Base-by-base conservation (phyloP, 1,140 invertebrate genomes). In the Neodiprion pinetum region DNA sequence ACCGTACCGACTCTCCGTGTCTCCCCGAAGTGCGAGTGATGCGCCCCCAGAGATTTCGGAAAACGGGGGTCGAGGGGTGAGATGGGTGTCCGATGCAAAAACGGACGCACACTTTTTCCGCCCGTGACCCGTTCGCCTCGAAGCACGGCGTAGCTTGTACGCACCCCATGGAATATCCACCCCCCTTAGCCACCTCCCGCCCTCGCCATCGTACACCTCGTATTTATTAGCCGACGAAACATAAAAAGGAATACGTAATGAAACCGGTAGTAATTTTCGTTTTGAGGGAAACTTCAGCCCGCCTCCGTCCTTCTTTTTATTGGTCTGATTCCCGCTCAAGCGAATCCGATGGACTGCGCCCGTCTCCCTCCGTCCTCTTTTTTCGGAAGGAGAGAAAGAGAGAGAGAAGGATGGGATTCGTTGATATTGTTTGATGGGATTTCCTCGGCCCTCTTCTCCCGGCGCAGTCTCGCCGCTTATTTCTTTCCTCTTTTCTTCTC, bases 351-450 rank as follows among this genome's bases (percentile, higher is more conserved):
- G 53, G 53, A 61, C 53, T 14, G 28, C 28, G 28, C 28, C 53
- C 9, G 11, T 61, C 53, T 61, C 7, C 9, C 53, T 17, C 8
- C 53, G 28, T 40, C 28, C 5, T 40, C 28, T 40, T 40, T 40
- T 40, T 40, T 40, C 28, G 28, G 4, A 40, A 40, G 5, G 28
- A 40, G 28, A 61, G 9, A 61, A 17, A 61, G 53, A 61, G 53
- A 61, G 11, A 17, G 53, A 61, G 53, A 17, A 17, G 9, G 53
- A 14, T 9, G 53, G 53, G 53, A 7, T 61, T 61, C 53, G 8
- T 7, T 48, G 21, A 23, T 49, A 79, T 77, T 79, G 73, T 75
- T 79, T 77, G 78, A 79, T 79, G 74, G 67, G 67, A 69, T 47
- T 69, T 69, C 21, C 21, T 23, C 67, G 11, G 3, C 67, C 8